Base-by-base conservation (phyloP, 2,113 vertebrate species). In the Podarcis cretensis region DNA sequence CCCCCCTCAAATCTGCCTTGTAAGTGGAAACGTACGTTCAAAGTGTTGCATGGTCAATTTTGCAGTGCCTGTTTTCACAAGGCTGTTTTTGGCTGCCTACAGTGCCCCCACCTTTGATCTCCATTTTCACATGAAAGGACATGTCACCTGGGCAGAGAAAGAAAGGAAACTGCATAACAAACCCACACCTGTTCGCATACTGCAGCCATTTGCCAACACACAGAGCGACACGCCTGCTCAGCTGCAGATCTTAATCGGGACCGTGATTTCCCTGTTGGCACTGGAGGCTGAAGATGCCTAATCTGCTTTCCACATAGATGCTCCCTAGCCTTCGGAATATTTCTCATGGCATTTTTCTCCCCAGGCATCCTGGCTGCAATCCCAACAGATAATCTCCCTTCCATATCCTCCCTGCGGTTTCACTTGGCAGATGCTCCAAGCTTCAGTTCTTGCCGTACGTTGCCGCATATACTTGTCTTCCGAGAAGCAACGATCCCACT, bases 341-440 rank as follows among this genome's bases (percentile, higher is more conserved):
- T 87, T 87, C 68, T 87, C 78, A 81, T 59, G 86, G 25, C 48
- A 12, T 59, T 73, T 87, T 81, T 73, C 66, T 63, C 68, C 32
- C n/a, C 48, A 75, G 83, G 83, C n/a, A 37, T 85, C 23, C 54
- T 85, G 78, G 32, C 79, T 10, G 6, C 40, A 5, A 63, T 87
- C 32, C 32, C 68, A 81, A 77, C 57, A 86, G 57, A 77, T 86
- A 77, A 30, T 65, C 57, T 66, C 1, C 43, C 30, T 84, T 86
- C 57, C 74, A 74, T n/a, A 74, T 81, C 68, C 21, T 73, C 78
- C 14, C 48, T 73, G 79, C 5, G 18, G 32, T 87, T 87, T 87
- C 78, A 87, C 32, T 81, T 73, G 43, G 32, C 43, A 59, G 16
- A 4, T 5, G 85, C 21, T 35, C 40, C 4, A 8, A 71, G 35